A percentile compares a stretch with the other conserved stretches of the same genome.
Conservation (phyloP, 1,140 invertebrate genomes). For the Cydia pomonella region DNA sequence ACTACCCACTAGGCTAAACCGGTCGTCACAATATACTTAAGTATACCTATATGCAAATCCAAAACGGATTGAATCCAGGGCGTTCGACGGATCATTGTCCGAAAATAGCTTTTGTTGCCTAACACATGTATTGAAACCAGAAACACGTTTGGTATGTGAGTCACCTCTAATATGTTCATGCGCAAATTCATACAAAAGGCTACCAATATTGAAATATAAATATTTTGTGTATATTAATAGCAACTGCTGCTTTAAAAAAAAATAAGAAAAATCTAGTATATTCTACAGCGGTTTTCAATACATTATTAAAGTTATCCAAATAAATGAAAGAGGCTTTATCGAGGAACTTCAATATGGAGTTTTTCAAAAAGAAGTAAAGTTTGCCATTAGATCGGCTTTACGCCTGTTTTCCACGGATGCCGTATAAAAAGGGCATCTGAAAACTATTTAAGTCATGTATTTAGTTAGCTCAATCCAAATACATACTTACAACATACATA, state of each 20-base stretch:
- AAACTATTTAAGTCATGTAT: neutral
- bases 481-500: neutral
- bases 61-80: constrained; percentile 21
- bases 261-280: neutral
- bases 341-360: no score
- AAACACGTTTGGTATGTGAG: constrained; percentile 26
- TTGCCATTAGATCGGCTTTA: no score
- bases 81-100: constrained; percentile 22
- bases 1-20: no score
- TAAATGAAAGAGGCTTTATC: no score
- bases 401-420: neutral
- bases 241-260: neutral
- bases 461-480: no score
- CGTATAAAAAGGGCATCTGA: neutral
- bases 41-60: constrained; percentile 32
- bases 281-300: neutral
- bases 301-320: no score
- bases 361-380: no score
- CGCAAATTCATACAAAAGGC: constrained; percentile 21
- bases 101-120: constrained; percentile 27
- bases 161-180: constrained; percentile 12
- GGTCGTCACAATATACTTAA: constrained; percentile 22
- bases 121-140: constrained; percentile 30
- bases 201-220: neutral
- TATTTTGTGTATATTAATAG: neutral